Percentiles rank a stretch among this genome's conserved stretches.
phyloP scores from a whole-genome alignment of 2,888 invertebrate species.

The Cryptocephalus primarius region DNA sequence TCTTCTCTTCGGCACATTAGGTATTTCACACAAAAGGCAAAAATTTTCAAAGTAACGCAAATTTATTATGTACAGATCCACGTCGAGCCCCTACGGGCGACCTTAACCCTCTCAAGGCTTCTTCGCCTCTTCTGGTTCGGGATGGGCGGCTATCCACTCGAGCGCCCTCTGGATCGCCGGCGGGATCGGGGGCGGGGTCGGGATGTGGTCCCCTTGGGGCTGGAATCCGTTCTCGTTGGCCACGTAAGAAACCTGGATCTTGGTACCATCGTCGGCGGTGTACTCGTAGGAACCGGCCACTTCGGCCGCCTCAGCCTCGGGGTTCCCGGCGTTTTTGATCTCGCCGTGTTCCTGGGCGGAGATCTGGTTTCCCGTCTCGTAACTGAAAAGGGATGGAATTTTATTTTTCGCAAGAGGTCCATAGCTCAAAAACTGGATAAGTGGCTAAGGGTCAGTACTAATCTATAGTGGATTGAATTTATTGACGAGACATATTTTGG shows the following conservation, averaged over 20 bases:
- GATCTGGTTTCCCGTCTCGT: conserved; percentile 50
- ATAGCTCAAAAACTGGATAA: too few species aligned
- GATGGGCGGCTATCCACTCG: conserved; percentile 29
- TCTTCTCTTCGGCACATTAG: too few species aligned
- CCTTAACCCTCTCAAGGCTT: not conserved
- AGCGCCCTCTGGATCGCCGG: conserved; percentile 59
- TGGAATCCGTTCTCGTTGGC: conserved; percentile 62
- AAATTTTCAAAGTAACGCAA: too few species aligned
- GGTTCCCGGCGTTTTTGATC: conserved; percentile 42
- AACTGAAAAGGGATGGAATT: conserved; percentile 27
- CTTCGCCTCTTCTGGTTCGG: conserved; percentile 10
- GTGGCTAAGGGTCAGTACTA: too few species aligned
- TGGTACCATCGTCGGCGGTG: conserved; percentile 19
- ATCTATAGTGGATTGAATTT: too few species aligned
- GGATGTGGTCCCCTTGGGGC: conserved; percentile 62
- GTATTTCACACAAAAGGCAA: too few species aligned
- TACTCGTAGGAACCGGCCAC: conserved; percentile 21
- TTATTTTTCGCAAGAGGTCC: too few species aligned
- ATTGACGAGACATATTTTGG: too few species aligned
- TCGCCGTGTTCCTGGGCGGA: conserved; percentile 47
- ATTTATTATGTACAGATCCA: too few species aligned
- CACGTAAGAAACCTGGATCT: conserved; percentile 42
- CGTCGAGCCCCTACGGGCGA: too few species aligned
- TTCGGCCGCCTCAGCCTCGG: conserved; percentile 24
- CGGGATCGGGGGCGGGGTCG: conserved; percentile 73